A percentile compares a stretch with the other conserved stretches of the same genome.
These are phyloP conservation scores for Echinarachnius parma DNA, from an alignment of 53 echinoderm and acorn worm genomes.

Conservation along the genomic window DNA sequence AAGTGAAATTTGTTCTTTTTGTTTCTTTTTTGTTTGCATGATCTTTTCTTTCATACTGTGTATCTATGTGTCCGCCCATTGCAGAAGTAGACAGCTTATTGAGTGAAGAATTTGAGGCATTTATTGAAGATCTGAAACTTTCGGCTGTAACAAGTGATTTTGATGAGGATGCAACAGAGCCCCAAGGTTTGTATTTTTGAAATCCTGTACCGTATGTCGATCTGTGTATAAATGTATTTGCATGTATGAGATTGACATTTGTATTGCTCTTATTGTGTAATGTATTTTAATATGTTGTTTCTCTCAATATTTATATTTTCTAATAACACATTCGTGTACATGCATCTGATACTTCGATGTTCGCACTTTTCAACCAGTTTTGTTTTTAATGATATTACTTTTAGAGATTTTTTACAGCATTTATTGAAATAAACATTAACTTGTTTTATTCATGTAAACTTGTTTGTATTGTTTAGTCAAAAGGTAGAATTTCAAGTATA, in stretches of 20 bases:
- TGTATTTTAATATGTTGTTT: background rate
- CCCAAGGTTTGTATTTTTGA: conserved; percentile 58
- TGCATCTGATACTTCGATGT: background rate
- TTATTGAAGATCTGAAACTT: conserved; percentile 91
- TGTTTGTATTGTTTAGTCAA: no score
- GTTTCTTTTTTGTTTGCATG: background rate
- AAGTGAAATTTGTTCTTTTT: no score
- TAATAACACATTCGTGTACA: background rate
- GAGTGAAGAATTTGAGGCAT: conserved; percentile 79
- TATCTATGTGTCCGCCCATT: conserved; percentile 36
- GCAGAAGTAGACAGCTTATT: conserved; percentile 78
- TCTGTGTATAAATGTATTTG: background rate
- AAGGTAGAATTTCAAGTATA: no score
- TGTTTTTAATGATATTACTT: no score
- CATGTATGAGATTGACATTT: no score
- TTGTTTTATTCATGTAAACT: no score
- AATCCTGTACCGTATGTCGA: background rate
- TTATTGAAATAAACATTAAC: no score
- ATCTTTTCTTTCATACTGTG: background rate
- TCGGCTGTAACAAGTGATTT: conserved; percentile 92
- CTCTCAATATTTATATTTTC: background rate
- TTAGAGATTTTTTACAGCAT: no score
- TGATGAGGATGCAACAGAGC: conserved; percentile 75
- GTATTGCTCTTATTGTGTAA: no score
- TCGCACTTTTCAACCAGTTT: no score